Evolutionary conservation across 2,797 vertebrate species (phyloP).

Genomic region (Novumbra hubbsi): DNA sequence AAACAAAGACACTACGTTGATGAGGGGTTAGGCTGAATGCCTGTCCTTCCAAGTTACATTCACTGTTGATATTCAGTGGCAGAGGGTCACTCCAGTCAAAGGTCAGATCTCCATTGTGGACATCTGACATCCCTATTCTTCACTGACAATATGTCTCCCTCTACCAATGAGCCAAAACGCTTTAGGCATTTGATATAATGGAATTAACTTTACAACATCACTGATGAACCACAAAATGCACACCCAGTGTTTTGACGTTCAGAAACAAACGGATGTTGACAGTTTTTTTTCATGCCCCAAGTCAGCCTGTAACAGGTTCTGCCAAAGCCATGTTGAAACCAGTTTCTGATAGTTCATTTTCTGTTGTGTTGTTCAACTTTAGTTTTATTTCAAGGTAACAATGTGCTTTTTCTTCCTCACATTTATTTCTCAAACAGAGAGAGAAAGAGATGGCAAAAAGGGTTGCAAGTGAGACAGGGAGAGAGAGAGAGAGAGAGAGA

Average conservation of each 20-base stretch:
- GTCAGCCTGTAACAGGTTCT: constrained; percentile 28
- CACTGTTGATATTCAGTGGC: constrained; percentile 38
- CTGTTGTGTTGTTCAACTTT: constrained; percentile 36
- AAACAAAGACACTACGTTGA: constrained; percentile 12
- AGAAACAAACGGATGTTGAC: no score
- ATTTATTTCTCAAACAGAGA: constrained; percentile 11
- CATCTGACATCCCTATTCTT: constrained; percentile 65
- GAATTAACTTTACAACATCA: no score
- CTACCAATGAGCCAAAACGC: constrained; percentile 24
- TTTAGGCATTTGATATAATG: not conserved
- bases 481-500: not conserved
- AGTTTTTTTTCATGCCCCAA: no score
- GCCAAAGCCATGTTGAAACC: constrained; percentile 32
- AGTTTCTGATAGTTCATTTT: constrained; percentile 55
- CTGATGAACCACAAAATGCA: no score
- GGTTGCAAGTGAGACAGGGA: not conserved
- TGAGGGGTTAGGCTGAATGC: constrained; percentile 49
- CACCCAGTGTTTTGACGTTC: no score
- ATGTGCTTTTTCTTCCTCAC: constrained; percentile 19
- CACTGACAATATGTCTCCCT: constrained; percentile 43
- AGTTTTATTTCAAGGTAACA: constrained; percentile 49
- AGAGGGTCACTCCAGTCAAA: constrained; percentile 60
- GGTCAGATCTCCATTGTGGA: constrained; percentile 59
- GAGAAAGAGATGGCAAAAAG: not conserved
- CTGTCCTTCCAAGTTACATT: constrained; percentile 53